phyloP scores from a whole-genome alignment of 2,113 vertebrate genomes.

The Strix aluco region DNA sequence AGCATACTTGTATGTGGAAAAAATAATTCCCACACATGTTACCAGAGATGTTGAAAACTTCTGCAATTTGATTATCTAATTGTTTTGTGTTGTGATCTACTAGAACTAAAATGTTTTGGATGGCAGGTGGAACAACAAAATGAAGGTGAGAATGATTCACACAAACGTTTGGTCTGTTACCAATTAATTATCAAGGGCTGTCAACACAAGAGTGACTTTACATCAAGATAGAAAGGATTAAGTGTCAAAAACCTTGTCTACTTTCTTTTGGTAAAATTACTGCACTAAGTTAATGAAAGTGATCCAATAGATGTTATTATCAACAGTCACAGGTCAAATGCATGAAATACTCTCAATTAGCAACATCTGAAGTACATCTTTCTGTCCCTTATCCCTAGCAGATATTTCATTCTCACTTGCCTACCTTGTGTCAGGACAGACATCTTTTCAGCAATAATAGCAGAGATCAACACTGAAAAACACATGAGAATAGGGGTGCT shows the following conservation, averaged over 20 bases:
- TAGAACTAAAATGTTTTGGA: not conserved
- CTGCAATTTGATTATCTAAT: not conserved
- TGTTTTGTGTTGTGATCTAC: not conserved
- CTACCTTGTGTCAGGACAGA: not conserved
- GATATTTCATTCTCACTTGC: not conserved
- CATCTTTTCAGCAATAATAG: not conserved
- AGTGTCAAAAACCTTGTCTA: not conserved
- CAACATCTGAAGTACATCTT: not conserved
- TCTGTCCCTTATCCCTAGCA: not conserved
- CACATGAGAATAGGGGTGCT: not conserved
- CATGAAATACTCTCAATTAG: not conserved
- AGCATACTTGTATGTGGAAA: not conserved
- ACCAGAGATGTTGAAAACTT: not conserved
- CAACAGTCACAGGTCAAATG: not conserved
- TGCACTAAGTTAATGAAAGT: not conserved
- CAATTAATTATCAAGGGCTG: constrained; percentile 31
- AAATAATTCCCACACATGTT: not conserved
- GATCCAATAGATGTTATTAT: not conserved
- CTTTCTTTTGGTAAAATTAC: not conserved
- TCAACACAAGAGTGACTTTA: not conserved
- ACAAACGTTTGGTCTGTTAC: not conserved
- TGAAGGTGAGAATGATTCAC: not conserved
- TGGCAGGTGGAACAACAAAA: constrained; percentile 6
- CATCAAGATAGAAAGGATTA: not conserved
- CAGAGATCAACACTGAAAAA: not conserved